A percentile compares a stretch with the other conserved stretches of the same genome.
Conservation (phyloP, 2,113 vertebrate species). For the Malurus melanocephalus region DNA sequence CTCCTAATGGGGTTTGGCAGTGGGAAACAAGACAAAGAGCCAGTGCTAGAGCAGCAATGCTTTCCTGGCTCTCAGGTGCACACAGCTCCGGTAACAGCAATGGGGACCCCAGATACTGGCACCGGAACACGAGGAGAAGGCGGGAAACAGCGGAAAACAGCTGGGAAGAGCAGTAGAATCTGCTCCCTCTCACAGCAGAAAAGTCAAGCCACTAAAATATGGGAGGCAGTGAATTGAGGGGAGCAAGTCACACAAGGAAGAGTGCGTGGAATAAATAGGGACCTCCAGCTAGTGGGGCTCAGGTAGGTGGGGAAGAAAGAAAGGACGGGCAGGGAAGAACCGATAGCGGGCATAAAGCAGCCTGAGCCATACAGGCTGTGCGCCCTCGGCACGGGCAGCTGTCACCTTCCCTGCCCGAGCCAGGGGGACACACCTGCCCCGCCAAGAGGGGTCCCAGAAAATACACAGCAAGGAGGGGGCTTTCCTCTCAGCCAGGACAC, state of each 20-base stretch:
- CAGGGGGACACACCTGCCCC: background rate
- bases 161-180: background rate
- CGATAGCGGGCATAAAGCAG: background rate
- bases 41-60: background rate
- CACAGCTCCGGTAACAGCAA: accelerated
- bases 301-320: background rate
- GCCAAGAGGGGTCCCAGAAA: background rate
- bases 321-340: background rate
- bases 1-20: background rate
- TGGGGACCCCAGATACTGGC: background rate
- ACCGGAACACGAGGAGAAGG: background rate
- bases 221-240: background rate
- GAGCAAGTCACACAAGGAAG: background rate
- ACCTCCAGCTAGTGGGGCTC: background rate
- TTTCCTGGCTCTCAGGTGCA: slow-evolving; percentile 20
- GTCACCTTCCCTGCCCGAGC: background rate
- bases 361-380: accelerated
- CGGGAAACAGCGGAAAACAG: background rate
- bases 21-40: background rate
- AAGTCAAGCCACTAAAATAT: background rate
- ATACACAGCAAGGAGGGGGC: background rate
- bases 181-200: accelerated
- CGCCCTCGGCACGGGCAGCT: accelerated
- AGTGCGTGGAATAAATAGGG: accelerated
- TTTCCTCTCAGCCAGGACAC: background rate